Conservation (phyloP, 2,797 vertebrate genomes). For the Momotus momota region DNA sequence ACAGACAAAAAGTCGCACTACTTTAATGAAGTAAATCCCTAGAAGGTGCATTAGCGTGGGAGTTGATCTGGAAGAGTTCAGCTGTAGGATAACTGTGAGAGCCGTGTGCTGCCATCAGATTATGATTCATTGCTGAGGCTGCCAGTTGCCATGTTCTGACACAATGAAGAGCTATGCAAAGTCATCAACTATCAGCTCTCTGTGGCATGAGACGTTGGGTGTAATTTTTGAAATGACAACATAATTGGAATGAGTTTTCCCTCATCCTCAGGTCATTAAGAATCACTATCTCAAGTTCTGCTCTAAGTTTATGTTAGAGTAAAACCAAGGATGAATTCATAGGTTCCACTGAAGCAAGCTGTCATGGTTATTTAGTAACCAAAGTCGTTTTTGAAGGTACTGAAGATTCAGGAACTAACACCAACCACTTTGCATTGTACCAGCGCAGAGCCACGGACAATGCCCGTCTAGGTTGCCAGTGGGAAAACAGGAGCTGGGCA, state of each 20-base stretch:
- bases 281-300: neutral
- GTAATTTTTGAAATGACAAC: neutral
- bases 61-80: neutral
- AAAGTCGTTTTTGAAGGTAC: neutral
- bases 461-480: neutral
- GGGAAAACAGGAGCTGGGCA: neutral
- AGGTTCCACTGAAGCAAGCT: neutral
- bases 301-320: neutral
- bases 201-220: neutral
- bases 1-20: neutral
- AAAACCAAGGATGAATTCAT: neutral
- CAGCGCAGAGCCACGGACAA: neutral
- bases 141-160: neutral
- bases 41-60: neutral
- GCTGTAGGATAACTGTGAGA: neutral
- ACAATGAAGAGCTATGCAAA: neutral
- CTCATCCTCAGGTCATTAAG: neutral
- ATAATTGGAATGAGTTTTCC: neutral
- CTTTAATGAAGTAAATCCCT: neutral
- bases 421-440: fast-evolving
- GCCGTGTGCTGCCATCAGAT: neutral
- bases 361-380: neutral
- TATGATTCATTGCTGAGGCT: neutral
- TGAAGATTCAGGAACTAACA: neutral
- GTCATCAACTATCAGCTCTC: neutral